Conservation (phyloP, 2,797 vertebrate genomes). For the Orientallactaga sibirica region DNA sequence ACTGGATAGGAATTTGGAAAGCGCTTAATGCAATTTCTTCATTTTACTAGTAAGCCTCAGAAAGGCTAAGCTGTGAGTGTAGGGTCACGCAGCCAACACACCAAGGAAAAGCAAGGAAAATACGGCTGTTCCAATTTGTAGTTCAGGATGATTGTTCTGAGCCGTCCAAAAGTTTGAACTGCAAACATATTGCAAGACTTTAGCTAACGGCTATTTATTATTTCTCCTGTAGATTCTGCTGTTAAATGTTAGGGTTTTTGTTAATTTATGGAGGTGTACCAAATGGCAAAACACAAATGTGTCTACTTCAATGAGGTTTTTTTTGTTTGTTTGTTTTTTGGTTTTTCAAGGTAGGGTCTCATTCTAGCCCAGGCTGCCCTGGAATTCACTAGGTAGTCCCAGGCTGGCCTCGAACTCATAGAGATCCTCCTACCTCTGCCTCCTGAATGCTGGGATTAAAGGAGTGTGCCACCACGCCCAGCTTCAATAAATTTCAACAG, state of each 20-base stretch:
- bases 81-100: not conserved
- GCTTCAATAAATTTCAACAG: not conserved
- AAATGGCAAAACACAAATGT: not conserved
- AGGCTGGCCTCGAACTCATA: too few relatives aligned
- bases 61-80: not conserved
- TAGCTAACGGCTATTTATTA: not conserved
- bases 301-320: not conserved
- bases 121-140: rapidly evolving
- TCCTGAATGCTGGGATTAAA: too few relatives aligned
- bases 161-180: not conserved
- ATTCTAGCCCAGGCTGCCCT: too few relatives aligned
- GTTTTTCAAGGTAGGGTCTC: too few relatives aligned
- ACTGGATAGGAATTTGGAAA: not conserved
- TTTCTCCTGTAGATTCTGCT: not conserved
- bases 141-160: not conserved
- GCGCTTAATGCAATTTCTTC: not conserved
- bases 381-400: too few relatives aligned
- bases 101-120: not conserved
- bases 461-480: too few relatives aligned
- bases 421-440: too few relatives aligned
- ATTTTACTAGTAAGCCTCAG: not conserved
- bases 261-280: slow-evolving; percentile 14
- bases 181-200: not conserved
- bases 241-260: not conserved
- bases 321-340: too few relatives aligned